Percentiles rank a stretch among this genome's conserved stretches.
These are phyloP conservation scores for Centroberyx gerrardi DNA, from an alignment of 2,797 vertebrate genomes.

Conservation along the genomic window DNA sequence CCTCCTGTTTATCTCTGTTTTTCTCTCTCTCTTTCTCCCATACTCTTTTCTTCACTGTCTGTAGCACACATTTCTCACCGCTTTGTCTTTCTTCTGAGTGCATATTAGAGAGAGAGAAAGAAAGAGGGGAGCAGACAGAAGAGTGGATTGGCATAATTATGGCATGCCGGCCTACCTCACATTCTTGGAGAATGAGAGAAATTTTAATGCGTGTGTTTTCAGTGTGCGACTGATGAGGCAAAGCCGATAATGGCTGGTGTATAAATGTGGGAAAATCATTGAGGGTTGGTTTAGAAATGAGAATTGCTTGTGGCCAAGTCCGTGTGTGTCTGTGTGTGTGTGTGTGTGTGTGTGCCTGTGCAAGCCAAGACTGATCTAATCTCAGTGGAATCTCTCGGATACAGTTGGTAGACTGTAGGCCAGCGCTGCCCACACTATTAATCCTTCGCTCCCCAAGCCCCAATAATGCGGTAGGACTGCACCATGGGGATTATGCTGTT, in stretches of 20 bases:
- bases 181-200: constrained; percentile 50
- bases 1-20: not conserved
- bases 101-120: constrained; percentile 8
- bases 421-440: constrained; percentile 65
- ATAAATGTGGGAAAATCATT: constrained; percentile 70
- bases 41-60: not conserved
- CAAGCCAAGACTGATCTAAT: constrained; percentile 63
- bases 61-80: not conserved
- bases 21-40: not conserved
- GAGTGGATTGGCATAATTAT: constrained; percentile 16
- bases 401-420: constrained; percentile 44
- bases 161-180: constrained; percentile 42
- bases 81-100: not conserved
- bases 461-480: constrained; percentile 47
- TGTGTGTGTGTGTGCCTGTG: not conserved
- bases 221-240: constrained; percentile 38
- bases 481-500: constrained; percentile 27
- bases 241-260: constrained; percentile 48
- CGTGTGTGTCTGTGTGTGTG: constrained; percentile 18
- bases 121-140: not conserved
- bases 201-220: constrained; percentile 45
- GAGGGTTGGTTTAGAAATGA: constrained; percentile 48
- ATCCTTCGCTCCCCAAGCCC: constrained; percentile 45
- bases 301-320: constrained; percentile 42
- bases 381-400: constrained; percentile 70